Base-by-base conservation (phyloP, 2,113 vertebrate species). In the Bagarius yarrelli region DNA sequence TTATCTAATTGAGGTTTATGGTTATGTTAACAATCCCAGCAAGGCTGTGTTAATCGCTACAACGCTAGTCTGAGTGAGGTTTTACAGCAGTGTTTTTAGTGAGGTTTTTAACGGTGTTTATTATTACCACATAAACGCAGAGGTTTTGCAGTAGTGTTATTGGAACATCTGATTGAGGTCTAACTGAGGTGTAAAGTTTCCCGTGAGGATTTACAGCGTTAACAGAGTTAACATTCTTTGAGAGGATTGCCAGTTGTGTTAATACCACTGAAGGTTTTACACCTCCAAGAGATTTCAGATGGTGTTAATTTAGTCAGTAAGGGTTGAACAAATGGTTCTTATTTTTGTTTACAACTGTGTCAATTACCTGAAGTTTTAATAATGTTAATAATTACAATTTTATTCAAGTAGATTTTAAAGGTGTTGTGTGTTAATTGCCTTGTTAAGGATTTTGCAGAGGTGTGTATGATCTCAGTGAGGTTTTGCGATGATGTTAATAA, bases 21-120 rank as follows among this genome's bases (percentile, higher is more conserved):
- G 56, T 59, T 57, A n/a, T 44, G 12, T 40, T 69, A 23, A 44
- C 8, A 6, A 15, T 70, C 21, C 25, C n/a, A 50, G n/a, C 5
- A 44, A 72, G 66, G 94, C 83, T 85, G 94, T 89, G 90, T 47
- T 47, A 47, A 47, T 47, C 44, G 44, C 44, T 47, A 47, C 44
- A 47, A 47, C 9, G 44, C 44, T 92, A 90, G 50, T 94, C 94
- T 94, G 88, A 92, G 89, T 93, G 94, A 95, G 93, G 94, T 95
- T 93, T 76, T 94, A 60, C 57, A 23, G 57, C 8, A 60, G 57
- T 60, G 57, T 23, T 60, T 23, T 23, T n/a, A 60, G 25, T 60
- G 57, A 60, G 57, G 57, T 60, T 60, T 61, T 27, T 3, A 25
- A 61, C 2, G 59, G 23, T 61, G 9, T 61, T n/a, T 59, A 59